Evolutionary conservation across 2,797 vertebrate genomes (phyloP).

Genomic region (Sebastiscus tertius): DNA sequence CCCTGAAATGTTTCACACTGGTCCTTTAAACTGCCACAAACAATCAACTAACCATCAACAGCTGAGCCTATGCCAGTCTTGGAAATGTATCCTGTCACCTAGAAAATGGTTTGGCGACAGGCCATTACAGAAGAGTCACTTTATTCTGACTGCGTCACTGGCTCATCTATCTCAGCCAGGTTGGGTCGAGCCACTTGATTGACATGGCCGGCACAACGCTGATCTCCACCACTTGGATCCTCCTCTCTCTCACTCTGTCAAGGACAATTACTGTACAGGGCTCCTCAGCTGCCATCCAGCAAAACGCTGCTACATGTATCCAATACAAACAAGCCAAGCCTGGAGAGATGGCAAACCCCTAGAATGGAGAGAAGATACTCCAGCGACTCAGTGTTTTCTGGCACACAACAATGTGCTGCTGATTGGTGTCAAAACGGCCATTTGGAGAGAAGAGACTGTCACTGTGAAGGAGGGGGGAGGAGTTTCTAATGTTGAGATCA

Average conservation of each 20-base stretch:
- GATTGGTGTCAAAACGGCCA: conserved; percentile 43
- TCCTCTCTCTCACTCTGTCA: conserved; percentile 61
- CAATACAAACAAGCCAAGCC: conserved; percentile 57
- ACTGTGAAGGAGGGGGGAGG: neutral
- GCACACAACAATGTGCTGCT: conserved; percentile 15
- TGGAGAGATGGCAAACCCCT: conserved; percentile 27
- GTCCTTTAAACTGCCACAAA: conserved; percentile 14
- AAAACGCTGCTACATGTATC: conserved; percentile 48
- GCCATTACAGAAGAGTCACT: conserved; percentile 76
- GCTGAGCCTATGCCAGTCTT: conserved; percentile 35
- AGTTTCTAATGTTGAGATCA: conserved; percentile 9
- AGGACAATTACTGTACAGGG: conserved; percentile 68
- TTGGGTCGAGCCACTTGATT: conserved; percentile 58
- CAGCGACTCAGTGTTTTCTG: conserved; percentile 34
- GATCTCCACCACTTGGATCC: conserved; percentile 56
- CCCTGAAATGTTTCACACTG: no score
- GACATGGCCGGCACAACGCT: conserved; percentile 57
- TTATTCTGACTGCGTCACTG: conserved; percentile 59
- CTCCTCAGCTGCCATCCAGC: conserved; percentile 45
- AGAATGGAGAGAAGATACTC: conserved; percentile 20
- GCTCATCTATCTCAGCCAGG: conserved; percentile 46
- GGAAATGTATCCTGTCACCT: conserved; percentile 67
- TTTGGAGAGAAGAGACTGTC: conserved; percentile 26
- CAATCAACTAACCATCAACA: conserved; percentile 46
- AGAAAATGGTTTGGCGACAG: conserved; percentile 70